Conservation (phyloP, 2,113 vertebrate species). For the Ariopsis seemanni region DNA sequence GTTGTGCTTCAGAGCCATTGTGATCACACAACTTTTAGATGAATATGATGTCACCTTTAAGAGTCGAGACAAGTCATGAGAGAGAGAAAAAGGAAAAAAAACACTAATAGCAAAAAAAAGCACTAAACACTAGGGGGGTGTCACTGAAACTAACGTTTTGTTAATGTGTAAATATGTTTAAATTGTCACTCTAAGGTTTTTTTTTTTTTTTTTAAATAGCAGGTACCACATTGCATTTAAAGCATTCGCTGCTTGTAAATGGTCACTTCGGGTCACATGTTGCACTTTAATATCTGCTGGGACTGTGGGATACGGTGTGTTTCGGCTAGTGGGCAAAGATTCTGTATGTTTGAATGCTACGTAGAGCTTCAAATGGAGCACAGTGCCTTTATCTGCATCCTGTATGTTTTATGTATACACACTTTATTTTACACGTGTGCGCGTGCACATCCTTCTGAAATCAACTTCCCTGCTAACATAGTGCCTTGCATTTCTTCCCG, state of each 20-base stretch:
- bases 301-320: conserved; percentile 19
- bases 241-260: conserved; percentile 16
- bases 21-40: neutral
- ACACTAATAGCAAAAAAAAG: too few relatives aligned
- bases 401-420: conserved; percentile 3
- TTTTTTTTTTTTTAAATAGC: neutral
- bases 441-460: neutral
- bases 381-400: conserved; percentile 58
- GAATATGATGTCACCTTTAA: neutral
- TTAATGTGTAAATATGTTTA: neutral
- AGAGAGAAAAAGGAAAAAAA: neutral
- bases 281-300: conserved; percentile 68
- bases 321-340: conserved; percentile 28
- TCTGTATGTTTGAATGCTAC: conserved; percentile 32
- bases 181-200: neutral
- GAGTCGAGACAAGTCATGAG: neutral
- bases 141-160: neutral
- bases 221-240: neutral
- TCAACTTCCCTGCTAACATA: conserved; percentile 25
- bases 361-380: conserved; percentile 36
- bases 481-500: conserved; percentile 44
- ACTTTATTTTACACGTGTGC: conserved; percentile 2
- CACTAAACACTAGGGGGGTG: neutral
- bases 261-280: conserved; percentile 39
- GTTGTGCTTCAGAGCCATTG: neutral